Conservation (phyloP, 2,888 invertebrate species). For the Spilosoma lubricipeda region DNA sequence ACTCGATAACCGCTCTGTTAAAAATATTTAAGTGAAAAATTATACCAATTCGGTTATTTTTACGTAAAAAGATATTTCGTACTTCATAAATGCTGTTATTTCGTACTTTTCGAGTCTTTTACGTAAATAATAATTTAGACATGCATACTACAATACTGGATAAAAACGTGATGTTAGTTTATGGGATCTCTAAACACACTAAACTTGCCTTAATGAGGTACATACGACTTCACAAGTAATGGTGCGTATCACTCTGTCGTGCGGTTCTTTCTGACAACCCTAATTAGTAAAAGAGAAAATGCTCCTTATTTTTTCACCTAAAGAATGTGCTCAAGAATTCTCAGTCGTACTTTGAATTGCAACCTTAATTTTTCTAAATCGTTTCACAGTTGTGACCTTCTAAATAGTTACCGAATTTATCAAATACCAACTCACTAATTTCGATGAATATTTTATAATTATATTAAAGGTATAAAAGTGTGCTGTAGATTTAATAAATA, state of each 20-base stretch:
- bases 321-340: slow-evolving; percentile 24
- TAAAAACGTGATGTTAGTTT: slow-evolving; percentile 37
- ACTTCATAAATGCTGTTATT: neutral
- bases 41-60: no score
- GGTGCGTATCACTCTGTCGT: slow-evolving; percentile 56
- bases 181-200: slow-evolving; percentile 39
- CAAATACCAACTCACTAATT: neutral
- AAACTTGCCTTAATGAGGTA: slow-evolving; percentile 39
- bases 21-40: no score
- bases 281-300: slow-evolving; percentile 67
- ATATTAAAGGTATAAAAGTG: slow-evolving; percentile 15
- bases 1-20: no score
- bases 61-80: neutral
- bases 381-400: slow-evolving; percentile 11
- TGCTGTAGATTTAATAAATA: slow-evolving; percentile 22
- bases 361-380: slow-evolving; percentile 17
- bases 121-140: neutral
- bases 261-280: slow-evolving; percentile 67
- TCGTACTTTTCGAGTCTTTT: neutral
- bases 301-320: slow-evolving; percentile 49
- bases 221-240: slow-evolving; percentile 53
- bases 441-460: neutral
- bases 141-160: neutral
- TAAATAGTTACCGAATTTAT: neutral
- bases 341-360: slow-evolving; percentile 13